Evolutionary conservation across 1,140 invertebrate genomes (phyloP), one percentile per base, ranked within the genome.

Genomic region (Megalonaias nervosa): DNA sequence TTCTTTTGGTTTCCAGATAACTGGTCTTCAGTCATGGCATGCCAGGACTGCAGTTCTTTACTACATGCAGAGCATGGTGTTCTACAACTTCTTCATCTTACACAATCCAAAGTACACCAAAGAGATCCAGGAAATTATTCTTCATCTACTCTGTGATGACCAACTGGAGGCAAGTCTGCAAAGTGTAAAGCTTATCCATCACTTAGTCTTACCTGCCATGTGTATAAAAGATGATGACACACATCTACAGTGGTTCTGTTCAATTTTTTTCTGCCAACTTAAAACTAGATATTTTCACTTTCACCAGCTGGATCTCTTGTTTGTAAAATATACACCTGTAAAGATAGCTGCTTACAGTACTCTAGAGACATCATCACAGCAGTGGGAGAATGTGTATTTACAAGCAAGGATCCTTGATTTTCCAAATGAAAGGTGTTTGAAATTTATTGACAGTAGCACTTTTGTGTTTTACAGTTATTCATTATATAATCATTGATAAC

Each of bases 1-100:
- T 57, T 72, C 31, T n/a, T 74, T 77, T 56, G 38, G 65, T 69
- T 74, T 77, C n/a, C 72, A 92, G 91, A 84, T 91, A 59, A 80
- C 85, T 68, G 67, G 81, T n/a, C 57, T 87, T 79, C 66, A 89
- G 12, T 96, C 95, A 12, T 98, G 96, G 96, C 95, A 94, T 81
- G 94, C 95, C 0, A 92, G 95, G 66, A 92, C 93, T 1, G 93
- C 94, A 15, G 93, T 94, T 74, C 90, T 97, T 2, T 93, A 94
- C 70, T 96, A 96, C 84, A 91, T 97, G 14, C 95, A 97, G 90
- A 94, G 94, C 23, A 87, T 96, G 71, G 93, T 96, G 14, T 97
- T 97, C 90, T 93, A 95, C 81, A 97, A 97, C 83, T 94, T 97
- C 91, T 94, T 95, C 21, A 92, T 84, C 12, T 57, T 90, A 61